Evolutionary conservation across 37 sponge, comb jelly and placozoan genomes (phyloP).

Genomic region (Ephydatia muelleri): DNA sequence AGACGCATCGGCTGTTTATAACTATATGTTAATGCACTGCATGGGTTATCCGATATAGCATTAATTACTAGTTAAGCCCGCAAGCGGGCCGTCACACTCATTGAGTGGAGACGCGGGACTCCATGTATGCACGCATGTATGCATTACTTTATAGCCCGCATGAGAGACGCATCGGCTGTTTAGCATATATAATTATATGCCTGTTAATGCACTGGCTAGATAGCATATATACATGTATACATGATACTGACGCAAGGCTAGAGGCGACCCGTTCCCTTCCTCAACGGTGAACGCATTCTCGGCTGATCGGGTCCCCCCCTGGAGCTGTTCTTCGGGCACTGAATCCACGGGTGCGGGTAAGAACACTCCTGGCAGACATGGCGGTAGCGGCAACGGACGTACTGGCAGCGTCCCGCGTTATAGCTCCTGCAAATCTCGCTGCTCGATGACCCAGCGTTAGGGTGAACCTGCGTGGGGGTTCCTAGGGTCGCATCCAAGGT

Average conservation of each 20-base stretch:
- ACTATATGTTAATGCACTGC: not conserved
- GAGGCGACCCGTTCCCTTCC: not conserved
- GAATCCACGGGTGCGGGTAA: not conserved
- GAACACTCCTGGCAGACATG: not conserved
- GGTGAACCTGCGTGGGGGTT: too few relatives aligned
- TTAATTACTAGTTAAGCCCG: too few relatives aligned
- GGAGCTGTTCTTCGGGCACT: not conserved
- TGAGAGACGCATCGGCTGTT: too few relatives aligned
- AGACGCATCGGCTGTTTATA: not conserved
- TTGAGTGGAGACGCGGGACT: too few relatives aligned
- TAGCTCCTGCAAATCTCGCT: not conserved
- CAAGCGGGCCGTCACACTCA: too few relatives aligned
- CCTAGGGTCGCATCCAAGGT: not conserved
- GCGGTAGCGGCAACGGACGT: not conserved
- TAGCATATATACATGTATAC: not conserved
- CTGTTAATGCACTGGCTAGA: not conserved
- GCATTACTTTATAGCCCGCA: too few relatives aligned
- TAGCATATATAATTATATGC: too few relatives aligned
- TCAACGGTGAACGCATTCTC: not conserved
- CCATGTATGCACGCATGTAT: too few relatives aligned
- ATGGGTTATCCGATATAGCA: not conserved
- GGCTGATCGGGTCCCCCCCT: not conserved
- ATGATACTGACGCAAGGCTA: not conserved
- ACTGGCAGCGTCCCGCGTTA: not conserved
- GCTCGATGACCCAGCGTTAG: not conserved